Conservation (phyloP, 2,888 invertebrate species). For the Lobophora halterata region DNA sequence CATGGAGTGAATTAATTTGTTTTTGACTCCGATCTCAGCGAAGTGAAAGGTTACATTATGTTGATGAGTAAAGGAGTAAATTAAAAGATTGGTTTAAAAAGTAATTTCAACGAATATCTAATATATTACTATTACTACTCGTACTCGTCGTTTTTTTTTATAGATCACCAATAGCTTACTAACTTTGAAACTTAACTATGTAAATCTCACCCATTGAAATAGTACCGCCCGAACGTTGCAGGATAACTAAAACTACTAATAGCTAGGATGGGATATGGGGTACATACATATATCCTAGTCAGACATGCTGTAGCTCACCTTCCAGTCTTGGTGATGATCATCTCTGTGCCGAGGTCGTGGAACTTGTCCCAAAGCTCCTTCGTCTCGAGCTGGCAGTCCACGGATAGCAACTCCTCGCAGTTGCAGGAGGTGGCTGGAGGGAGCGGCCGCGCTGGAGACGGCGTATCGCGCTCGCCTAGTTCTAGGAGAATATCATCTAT, state of each 20-base stretch:
- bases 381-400: slow-evolving; percentile 96
- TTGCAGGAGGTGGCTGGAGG: slow-evolving; percentile 84
- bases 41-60: slow-evolving; percentile 72
- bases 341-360: slow-evolving; percentile 96
- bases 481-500: slow-evolving; percentile 43
- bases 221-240: too few relatives aligned
- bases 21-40: slow-evolving; percentile 62
- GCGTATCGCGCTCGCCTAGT: slow-evolving; percentile 74
- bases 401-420: slow-evolving; percentile 90
- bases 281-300: too few relatives aligned
- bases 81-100: slow-evolving; percentile 6
- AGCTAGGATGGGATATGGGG: too few relatives aligned
- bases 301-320: slow-evolving; percentile 82
- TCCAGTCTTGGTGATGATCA: slow-evolving; percentile 99
- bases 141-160: too few relatives aligned
- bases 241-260: too few relatives aligned
- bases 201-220: too few relatives aligned
- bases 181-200: not conserved
- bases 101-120: not conserved
- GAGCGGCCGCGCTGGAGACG: slow-evolving; percentile 67
- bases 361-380: slow-evolving; percentile 99
- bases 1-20: slow-evolving; percentile 72
- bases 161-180: too few relatives aligned
- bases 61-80: slow-evolving; percentile 44
- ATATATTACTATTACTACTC: too few relatives aligned